These are phyloP conservation scores for Montipora capitata DNA, from an alignment of 92 coral and sea anemone species.

Conservation along the genomic window DNA sequence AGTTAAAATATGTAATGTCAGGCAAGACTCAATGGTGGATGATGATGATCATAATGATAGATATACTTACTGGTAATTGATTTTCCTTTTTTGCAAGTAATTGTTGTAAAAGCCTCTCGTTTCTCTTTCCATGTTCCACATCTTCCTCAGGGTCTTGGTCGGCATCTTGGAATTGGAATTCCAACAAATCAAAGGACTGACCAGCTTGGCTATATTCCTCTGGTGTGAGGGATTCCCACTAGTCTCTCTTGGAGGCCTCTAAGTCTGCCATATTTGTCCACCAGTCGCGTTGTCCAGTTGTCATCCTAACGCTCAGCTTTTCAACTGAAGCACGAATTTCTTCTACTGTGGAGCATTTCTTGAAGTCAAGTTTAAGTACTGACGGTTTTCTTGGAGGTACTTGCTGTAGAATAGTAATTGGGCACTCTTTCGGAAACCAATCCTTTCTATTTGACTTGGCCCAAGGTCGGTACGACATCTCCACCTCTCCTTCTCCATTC, in stretches of 20 bases:
- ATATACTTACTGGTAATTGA: conserved; percentile 22
- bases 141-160: conserved; percentile 20
- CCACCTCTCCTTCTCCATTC: conserved; percentile 61
- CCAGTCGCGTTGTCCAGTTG: conserved; percentile 20
- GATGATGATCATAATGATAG: no score
- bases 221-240: conserved; percentile 23
- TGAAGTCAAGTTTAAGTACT: conserved; percentile 38
- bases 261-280: conserved; percentile 18
- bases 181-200: conserved; percentile 15
- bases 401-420: conserved; percentile 13
- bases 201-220: conserved; percentile 39
- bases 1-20: no score
- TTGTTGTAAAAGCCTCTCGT: not conserved
- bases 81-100: conserved; percentile 30
- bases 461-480: conserved; percentile 71
- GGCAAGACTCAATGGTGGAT: no score
- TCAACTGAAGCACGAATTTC: not conserved
- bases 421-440: conserved; percentile 56
- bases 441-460: conserved; percentile 57
- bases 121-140: conserved; percentile 10
- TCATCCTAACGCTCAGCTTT: conserved; percentile 46
- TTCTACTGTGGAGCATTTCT: conserved; percentile 49
- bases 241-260: conserved; percentile 3
- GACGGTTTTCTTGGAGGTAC: conserved; percentile 35
- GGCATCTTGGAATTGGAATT: not conserved